Percentiles rank a stretch among this genome's conserved stretches.
Conservation (phyloP, 2,113 vertebrate species). For the Ammodytes marinus region DNA sequence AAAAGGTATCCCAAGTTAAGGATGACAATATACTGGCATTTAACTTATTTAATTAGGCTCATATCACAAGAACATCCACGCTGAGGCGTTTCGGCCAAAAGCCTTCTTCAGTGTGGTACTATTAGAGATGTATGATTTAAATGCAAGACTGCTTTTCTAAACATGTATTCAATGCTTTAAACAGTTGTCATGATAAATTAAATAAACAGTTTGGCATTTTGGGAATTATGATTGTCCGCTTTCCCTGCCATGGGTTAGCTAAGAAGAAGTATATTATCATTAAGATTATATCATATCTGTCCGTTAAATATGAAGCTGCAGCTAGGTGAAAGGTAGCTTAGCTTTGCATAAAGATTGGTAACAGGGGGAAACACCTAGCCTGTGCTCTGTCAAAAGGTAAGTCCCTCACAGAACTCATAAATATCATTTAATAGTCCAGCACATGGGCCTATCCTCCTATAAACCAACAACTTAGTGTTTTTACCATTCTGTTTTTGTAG, state of each 20-base stretch:
- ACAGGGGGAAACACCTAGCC: not conserved
- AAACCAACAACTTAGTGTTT: not conserved
- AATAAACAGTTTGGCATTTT: not conserved
- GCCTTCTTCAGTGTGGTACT: no score
- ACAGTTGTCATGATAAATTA: not conserved
- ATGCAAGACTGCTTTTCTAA: not conserved
- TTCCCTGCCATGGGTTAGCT: no score
- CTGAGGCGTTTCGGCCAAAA: no score
- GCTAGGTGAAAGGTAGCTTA: not conserved
- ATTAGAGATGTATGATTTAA: not conserved
- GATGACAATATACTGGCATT: no score
- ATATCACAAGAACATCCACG: no score
- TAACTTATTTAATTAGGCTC: no score
- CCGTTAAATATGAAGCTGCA: not conserved
- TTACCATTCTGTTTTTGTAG: not conserved
- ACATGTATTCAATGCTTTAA: not conserved
- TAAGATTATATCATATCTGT: not conserved
- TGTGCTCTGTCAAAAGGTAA: not conserved
- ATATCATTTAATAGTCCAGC: not conserved
- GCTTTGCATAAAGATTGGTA: not conserved
- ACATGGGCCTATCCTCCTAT: not conserved
- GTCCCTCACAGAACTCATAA: not conserved
- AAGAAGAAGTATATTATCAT: not conserved
- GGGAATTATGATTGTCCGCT: not conserved
- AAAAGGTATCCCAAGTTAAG: no score